Evolutionary conservation across 1,140 invertebrate genomes (phyloP).

Genomic region (Anadara kagoshimensis): DNA sequence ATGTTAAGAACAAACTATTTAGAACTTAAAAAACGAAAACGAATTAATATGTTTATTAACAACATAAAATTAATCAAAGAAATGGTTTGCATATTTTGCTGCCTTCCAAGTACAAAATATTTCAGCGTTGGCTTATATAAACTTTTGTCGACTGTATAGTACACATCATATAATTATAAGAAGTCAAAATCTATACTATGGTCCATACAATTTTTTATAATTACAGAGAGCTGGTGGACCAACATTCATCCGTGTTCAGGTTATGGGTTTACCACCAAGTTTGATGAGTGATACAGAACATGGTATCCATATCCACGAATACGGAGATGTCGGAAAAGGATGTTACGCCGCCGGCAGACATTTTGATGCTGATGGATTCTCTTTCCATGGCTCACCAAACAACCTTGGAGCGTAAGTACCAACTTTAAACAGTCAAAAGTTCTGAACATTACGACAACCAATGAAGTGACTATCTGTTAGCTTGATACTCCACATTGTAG

Average conservation of each 20-base stretch:
- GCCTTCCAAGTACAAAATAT: not conserved
- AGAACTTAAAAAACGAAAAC: too few relatives aligned
- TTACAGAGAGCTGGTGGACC: constrained; percentile 37
- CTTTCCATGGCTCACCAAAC: constrained; percentile 42
- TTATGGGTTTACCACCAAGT: constrained; percentile 39
- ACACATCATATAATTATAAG: not conserved
- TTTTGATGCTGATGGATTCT: constrained; percentile 39
- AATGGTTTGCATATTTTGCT: not conserved
- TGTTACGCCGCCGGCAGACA: constrained; percentile 41
- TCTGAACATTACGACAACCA: too few relatives aligned
- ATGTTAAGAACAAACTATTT: too few relatives aligned
- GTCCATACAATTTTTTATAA: not conserved
- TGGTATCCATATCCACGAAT: constrained; percentile 41
- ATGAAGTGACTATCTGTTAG: too few relatives aligned
- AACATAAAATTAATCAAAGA: too few relatives aligned
- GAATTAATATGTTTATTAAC: too few relatives aligned
- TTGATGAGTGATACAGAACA: constrained; percentile 46
- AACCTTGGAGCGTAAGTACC: constrained; percentile 42
- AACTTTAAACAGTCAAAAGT: too few relatives aligned
- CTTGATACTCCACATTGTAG: too few relatives aligned
- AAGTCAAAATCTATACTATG: too few relatives aligned
- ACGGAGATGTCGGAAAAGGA: constrained; percentile 39
- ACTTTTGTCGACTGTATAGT: not conserved
- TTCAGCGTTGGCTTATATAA: not conserved
- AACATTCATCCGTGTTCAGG: constrained; percentile 27